phyloP scores from a whole-genome alignment of 2,113 vertebrate genomes.

The Sus scrofa region DNA sequence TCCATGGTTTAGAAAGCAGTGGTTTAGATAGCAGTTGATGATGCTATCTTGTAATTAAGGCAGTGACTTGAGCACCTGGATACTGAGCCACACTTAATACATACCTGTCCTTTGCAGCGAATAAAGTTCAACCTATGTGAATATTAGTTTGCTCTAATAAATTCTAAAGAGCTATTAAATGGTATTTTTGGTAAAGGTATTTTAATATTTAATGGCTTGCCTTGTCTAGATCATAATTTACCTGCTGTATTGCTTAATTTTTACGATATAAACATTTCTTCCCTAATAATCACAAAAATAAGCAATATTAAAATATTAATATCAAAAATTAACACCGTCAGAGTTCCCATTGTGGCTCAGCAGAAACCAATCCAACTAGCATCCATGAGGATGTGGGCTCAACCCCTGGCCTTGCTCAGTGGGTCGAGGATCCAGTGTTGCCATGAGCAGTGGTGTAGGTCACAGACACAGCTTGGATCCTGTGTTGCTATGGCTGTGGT shows the following conservation, averaged over 20 bases:
- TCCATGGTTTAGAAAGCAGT: neutral
- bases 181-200: neutral
- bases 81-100: neutral
- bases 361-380: too few species aligned
- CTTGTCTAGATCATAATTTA: neutral
- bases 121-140: neutral
- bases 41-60: neutral
- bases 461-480: too few species aligned
- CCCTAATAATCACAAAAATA: neutral
- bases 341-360: too few species aligned
- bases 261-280: neutral
- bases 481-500: too few species aligned
- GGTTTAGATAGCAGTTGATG: neutral
- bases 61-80: neutral
- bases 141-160: neutral
- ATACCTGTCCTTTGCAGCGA: neutral
- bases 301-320: slow-evolving; percentile 23
- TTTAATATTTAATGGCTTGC: neutral
- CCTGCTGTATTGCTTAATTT: neutral
- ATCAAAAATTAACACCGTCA: slow-evolving; percentile 11
- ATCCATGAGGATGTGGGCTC: too few species aligned
- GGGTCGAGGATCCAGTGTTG: too few species aligned
- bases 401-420: too few species aligned
- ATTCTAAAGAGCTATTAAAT: neutral
- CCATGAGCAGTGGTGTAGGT: too few species aligned